Evolutionary conservation across 2,113 vertebrate species (phyloP).

Genomic region (Boleophthalmus pectinirostris): DNA sequence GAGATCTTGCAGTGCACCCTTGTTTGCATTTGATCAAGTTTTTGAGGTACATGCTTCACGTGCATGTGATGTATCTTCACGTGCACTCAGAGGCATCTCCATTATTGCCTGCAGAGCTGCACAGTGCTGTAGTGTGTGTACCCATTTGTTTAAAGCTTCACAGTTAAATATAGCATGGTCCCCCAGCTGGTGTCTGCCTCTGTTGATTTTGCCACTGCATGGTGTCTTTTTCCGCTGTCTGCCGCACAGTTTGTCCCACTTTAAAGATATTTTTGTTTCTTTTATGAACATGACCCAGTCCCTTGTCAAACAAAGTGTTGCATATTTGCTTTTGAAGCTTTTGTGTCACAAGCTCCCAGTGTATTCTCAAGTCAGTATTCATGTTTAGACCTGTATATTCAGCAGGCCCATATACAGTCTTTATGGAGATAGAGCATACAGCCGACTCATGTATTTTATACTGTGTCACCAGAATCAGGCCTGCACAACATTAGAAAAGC

Average conservation of each 20-base stretch:
- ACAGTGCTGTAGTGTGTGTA: background rate
- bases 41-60: slow-evolving; percentile 23
- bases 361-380: background rate
- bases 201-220: slow-evolving; percentile 29
- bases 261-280: slow-evolving; percentile 35
- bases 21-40: background rate
- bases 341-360: background rate
- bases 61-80: slow-evolving; percentile 35
- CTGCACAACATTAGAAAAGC: background rate
- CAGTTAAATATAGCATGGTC: slow-evolving; percentile 58
- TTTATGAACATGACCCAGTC: slow-evolving; percentile 13
- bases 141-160: slow-evolving; percentile 20
- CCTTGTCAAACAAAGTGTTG: background rate
- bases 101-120: slow-evolving; percentile 14
- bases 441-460: background rate
- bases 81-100: slow-evolving; percentile 10
- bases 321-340: background rate
- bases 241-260: slow-evolving; percentile 55
- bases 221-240: slow-evolving; percentile 16
- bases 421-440: background rate
- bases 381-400: background rate
- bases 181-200: slow-evolving; percentile 40
- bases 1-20: background rate
- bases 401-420: background rate
- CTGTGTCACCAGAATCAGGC: background rate